Percentiles rank a stretch among this genome's conserved stretches.
phyloP scores from a whole-genome alignment of 2,797 vertebrate genomes.

The Lepilemur septentrionalis region DNA sequence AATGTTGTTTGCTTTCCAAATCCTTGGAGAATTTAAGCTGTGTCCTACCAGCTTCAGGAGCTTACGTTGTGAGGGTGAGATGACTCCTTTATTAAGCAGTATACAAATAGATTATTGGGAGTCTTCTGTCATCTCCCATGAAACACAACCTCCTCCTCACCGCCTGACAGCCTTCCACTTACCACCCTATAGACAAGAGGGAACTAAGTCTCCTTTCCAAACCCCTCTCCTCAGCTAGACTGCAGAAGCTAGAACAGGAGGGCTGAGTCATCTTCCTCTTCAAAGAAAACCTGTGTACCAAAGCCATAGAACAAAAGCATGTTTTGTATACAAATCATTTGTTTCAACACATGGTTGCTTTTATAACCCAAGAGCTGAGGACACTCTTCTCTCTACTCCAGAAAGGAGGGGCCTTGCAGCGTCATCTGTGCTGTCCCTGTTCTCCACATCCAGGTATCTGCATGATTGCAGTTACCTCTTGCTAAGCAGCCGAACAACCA shows the following conservation, averaged over 20 bases:
- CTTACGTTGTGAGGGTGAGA: not conserved
- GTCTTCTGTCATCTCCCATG: slow-evolving; percentile 41
- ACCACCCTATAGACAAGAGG: slow-evolving; percentile 17
- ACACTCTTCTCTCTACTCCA: not conserved
- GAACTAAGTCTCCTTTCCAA: slow-evolving; percentile 30
- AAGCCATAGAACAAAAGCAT: slow-evolving; percentile 53
- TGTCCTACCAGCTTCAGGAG: not conserved
- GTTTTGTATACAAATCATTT: slow-evolving; percentile 34
- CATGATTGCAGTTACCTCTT: not conserved
- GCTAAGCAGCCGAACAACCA: not conserved
- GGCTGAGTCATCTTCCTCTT: slow-evolving; percentile 57
- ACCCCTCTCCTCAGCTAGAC: slow-evolving; percentile 21
- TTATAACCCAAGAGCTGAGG: slow-evolving; percentile 25
- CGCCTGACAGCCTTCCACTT: slow-evolving; percentile 30
- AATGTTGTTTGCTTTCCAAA: not conserved
- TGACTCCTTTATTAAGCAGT: slow-evolving; percentile 48
- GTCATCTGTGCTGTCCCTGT: not conserved
- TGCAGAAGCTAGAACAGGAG: slow-evolving; percentile 26
- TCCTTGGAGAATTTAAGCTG: slow-evolving; percentile 22
- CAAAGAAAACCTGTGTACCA: slow-evolving; percentile 54
- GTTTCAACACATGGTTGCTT: slow-evolving; percentile 40
- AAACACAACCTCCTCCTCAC: slow-evolving; percentile 44
- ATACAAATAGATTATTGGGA: slow-evolving; percentile 33
- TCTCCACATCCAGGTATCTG: not conserved
- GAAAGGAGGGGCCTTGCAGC: not conserved